Base-by-base conservation (phyloP, 2,888 invertebrate genomes). In the Tuta absoluta region DNA sequence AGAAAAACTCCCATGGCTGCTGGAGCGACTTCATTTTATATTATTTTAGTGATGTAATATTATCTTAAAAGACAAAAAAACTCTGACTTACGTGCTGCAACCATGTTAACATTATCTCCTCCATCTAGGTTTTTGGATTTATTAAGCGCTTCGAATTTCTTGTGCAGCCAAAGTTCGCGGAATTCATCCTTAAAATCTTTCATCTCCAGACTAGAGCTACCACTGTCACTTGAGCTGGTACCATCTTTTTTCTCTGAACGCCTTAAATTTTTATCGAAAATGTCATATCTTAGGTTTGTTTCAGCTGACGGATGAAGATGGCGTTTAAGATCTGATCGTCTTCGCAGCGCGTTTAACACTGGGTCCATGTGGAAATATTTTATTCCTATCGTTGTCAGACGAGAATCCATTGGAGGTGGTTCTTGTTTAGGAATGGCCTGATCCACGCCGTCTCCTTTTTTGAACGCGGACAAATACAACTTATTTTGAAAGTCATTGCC, bases 41-140 rank as follows among this genome's bases (percentile, higher is more conserved):
- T n/a, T n/a, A n/a, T n/a, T n/a, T n/a, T n/a, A n/a, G n/a, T n/a
- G n/a, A 1, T 33, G 8, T 8, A 33, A 33, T 33, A 33, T 5
- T 33, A 33, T 5, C 33, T 5, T 33, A 10, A 33, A 1, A 33
- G 33, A 3, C 33, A 10, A 33, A 33, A 33, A 33, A 8, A 23
- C 0, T 21, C 3, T 24, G 24, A 79, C 80, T 75, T 70, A 82
- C 90, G 82, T 17, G 89, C 90, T 37, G 84, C 89, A 1, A 78
- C 78, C 89, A 90, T 89, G 63, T 89, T 87, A 10, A 90, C 80
- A 0, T 67, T 68, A 57, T 90, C 89, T 4, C 83, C 85, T 57
- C 90, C 89, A 4, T 83, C 85, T 19, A 66, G 71, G 0, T 72
- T 72, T 4, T 63, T 37, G 0, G 82, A 68, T 11, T 24, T 48